Evolutionary conservation across 2,113 vertebrate species (phyloP), one percentile per base, ranked within the genome.

Genomic region (Coptodon bakossiorum): DNA sequence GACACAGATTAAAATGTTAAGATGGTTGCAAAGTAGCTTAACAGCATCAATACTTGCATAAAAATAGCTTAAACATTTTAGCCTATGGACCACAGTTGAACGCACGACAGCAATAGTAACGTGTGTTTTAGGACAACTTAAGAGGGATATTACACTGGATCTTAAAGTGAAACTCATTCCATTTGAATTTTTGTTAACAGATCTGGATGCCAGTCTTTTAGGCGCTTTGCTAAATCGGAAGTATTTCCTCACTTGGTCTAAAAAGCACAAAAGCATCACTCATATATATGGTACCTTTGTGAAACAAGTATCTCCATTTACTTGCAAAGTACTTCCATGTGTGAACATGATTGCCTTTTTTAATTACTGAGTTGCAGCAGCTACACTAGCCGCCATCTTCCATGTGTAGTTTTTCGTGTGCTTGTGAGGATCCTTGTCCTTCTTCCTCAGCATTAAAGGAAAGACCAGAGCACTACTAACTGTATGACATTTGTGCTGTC

Each of bases 101-200:
- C 2, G 3, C 29, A 63, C 1, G 0, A 34, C 59, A 63, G 16
- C 59, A 63, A 63, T 34, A 63, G 2, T 19, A 38, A 38, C 0
- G 6, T 38, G 31, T 66, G 34, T 66, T 66, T 66, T n/a, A 66
- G 34, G 19, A 66, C 31, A 38, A 66, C 61, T n/a, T 66, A 36
- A 66, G 43, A 66, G 31, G 61, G 61, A 66, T 3, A 66, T 38
- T 66, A 66, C 61, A 36, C 10, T 66, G 61, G 61, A 22, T 38
- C 17, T 66, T 66, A 19, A 38, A 66, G 19, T 66, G 34, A 19
- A 66, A 11, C 19, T 38, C 6, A 38, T 66, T 66, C 17, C 61
- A 7, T 66, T 66, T 66, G 17, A 66, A 22, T 66, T 66, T 66
- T 38, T 8, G 17, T 38, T 12, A 38, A 66, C 17, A 66, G 61